Evolutionary conservation across 2,888 invertebrate genomes (phyloP), one percentile per base, ranked within the genome.

Genomic region (Ormia ochracea): DNA sequence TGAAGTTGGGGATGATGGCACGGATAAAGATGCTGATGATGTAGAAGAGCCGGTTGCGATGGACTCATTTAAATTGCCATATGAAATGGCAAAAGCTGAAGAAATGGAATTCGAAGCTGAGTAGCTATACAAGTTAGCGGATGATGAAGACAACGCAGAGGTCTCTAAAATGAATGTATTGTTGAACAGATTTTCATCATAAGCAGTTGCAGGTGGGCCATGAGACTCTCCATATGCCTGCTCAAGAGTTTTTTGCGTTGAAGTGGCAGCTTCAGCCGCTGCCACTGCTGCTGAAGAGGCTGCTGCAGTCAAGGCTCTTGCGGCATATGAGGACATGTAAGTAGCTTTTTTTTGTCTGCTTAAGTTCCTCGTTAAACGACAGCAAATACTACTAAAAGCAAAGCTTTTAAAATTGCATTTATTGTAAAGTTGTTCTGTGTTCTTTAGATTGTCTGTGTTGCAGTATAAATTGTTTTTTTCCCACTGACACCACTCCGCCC

Each of bases 321-420:
- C 54, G 36, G 68, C 72, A 80, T 80, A 70, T 43, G 80, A 72
- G 72, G 63, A 79, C 79, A 79, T 79, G 65, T 65, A 59, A 61
- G 41, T 6, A 43, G 9, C 45, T 48, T 23, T 58, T 10, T 38
- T 23, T 65, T 52, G 14, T 48, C 56, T 23, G 1, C 17, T 54
- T 1, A 41, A 48, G 31, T 9, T 65, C 9, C 17, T 66, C 36
- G 14, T 61, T 36, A 61, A 21, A 43, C 9, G 9, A 48, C 31
- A 48, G 41, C 10, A 21, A 33, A 10, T 10, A 54, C 41, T n/a
- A 52, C 7, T 2, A 6, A 4, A 1, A 6, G 14, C 10, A 26
- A 17, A 2, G 2, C 7, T 7, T 28, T 52, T 17, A 43, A 4
- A 6, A 10, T 38, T 21, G 10, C 26, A 41, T 26, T 58, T 41